phyloP scores from a whole-genome alignment of 2,888 invertebrate genomes.

The Leptogaster cylindrica region DNA sequence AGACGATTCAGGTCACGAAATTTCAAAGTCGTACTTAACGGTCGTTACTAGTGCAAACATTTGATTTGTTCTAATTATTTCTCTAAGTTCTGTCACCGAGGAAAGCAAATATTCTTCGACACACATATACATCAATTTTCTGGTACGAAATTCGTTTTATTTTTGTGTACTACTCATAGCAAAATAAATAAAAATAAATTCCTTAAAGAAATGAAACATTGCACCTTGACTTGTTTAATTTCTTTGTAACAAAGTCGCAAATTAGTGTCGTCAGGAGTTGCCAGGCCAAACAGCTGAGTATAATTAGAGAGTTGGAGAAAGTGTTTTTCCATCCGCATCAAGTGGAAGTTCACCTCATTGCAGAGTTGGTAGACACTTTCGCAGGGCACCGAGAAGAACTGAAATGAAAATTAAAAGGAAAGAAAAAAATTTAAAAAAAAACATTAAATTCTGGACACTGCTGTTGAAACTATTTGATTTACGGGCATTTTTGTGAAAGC shows the following conservation, averaged over 20 bases:
- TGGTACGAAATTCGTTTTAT: no score
- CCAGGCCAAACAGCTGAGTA: conserved; percentile 84
- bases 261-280: conserved; percentile 81
- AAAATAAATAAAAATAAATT: no score
- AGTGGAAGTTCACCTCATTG: conserved; percentile 72
- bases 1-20: no score
- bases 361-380: conserved; percentile 71
- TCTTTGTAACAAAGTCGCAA: conserved; percentile 78
- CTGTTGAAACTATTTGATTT: conserved; percentile 69
- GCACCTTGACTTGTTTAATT: conserved; percentile 69
- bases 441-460: neutral
- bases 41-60: no score
- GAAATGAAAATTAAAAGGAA: conserved; percentile 39
- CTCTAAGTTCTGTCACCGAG: no score
- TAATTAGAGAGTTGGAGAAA: conserved; percentile 73
- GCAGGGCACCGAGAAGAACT: conserved; percentile 71
- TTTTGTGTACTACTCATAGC: no score
- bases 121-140: no score
- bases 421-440: no score
- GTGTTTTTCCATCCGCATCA: conserved; percentile 72
- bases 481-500: conserved; percentile 25
- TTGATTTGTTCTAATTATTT: no score
- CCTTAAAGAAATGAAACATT: conserved; percentile 50
- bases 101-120: no score
- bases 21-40: no score